Evolutionary conservation across 2,113 vertebrate species (phyloP).

Genomic region (Elgaria multicarinata): DNA sequence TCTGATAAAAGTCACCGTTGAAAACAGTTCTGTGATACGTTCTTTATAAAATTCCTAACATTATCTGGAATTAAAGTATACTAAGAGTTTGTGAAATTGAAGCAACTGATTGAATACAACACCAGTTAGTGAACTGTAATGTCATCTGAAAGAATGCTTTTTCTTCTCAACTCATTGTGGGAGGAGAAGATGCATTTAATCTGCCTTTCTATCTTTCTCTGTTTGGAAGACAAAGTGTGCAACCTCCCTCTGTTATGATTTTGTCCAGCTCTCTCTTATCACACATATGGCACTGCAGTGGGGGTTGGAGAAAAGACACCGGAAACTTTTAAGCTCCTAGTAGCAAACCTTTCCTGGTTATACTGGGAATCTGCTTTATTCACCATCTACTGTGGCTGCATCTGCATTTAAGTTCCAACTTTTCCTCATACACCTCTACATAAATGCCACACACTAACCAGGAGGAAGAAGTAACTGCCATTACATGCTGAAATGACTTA

Average conservation of each 20-base stretch:
- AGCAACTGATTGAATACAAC: background rate
- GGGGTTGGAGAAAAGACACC: background rate
- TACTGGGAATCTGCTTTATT: slow-evolving; percentile 32
- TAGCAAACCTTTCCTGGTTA: slow-evolving; percentile 11
- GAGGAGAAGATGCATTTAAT: background rate
- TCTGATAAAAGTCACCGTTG: background rate
- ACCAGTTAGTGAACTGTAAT: background rate
- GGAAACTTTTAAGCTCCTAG: background rate
- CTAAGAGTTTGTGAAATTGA: background rate
- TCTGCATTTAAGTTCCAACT: slow-evolving; percentile 32
- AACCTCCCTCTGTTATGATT: background rate
- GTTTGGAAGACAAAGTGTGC: background rate
- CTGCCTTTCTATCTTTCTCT: background rate
- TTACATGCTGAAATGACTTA: slow-evolving; percentile 31
- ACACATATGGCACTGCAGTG: too few relatives aligned
- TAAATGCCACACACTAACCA: background rate
- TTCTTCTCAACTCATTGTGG: background rate
- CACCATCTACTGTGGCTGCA: slow-evolving; percentile 25
- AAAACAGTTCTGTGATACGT: background rate
- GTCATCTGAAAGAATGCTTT: background rate
- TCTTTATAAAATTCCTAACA: background rate
- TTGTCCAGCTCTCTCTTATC: background rate
- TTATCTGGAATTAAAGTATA: background rate
- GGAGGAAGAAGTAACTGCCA: slow-evolving; percentile 13
- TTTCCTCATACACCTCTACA: background rate